phyloP scores from a whole-genome alignment of 1,140 invertebrate species.

The Bilobella aurantiaca region DNA sequence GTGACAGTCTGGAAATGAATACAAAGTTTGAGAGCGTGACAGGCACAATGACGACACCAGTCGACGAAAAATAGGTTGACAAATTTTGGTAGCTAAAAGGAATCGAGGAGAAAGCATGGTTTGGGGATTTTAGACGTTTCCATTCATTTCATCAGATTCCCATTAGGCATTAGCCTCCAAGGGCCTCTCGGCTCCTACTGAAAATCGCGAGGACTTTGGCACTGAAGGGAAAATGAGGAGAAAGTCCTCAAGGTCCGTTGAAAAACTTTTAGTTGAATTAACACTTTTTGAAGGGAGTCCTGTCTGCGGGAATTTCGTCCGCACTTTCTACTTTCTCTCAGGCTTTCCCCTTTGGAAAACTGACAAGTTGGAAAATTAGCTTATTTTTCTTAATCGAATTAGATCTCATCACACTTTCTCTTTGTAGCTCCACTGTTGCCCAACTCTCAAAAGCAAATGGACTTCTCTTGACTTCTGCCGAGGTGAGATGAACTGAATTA shows the following conservation, averaged over 20 bases:
- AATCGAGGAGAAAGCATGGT: not conserved
- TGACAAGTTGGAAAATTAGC: not conserved
- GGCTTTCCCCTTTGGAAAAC: not conserved
- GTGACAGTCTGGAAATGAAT: slow-evolving; percentile 4
- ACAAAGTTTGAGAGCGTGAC: not conserved
- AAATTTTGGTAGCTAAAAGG: not conserved
- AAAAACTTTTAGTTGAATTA: slow-evolving; percentile 7
- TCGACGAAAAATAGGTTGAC: slow-evolving; percentile 2
- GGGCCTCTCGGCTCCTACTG: too few relatives aligned
- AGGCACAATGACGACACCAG: not conserved
- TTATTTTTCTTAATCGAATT: not conserved
- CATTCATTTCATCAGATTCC: slow-evolving; percentile 3
- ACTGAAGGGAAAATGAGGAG: too few relatives aligned
- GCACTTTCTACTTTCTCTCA: not conserved
- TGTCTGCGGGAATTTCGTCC: not conserved
- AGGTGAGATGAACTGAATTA: not conserved
- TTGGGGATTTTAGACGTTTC: not conserved
- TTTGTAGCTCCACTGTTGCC: too few relatives aligned
- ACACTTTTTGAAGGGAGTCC: slow-evolving; percentile 1
- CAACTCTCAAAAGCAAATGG: too few relatives aligned
- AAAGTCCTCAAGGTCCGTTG: not conserved
- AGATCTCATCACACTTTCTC: too few relatives aligned
- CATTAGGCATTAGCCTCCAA: not conserved
- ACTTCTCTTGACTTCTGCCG: too few relatives aligned
- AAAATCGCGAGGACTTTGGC: too few relatives aligned